phyloP scores from a whole-genome alignment of 2,888 invertebrate genomes.

The Cosmia trapezina region DNA sequence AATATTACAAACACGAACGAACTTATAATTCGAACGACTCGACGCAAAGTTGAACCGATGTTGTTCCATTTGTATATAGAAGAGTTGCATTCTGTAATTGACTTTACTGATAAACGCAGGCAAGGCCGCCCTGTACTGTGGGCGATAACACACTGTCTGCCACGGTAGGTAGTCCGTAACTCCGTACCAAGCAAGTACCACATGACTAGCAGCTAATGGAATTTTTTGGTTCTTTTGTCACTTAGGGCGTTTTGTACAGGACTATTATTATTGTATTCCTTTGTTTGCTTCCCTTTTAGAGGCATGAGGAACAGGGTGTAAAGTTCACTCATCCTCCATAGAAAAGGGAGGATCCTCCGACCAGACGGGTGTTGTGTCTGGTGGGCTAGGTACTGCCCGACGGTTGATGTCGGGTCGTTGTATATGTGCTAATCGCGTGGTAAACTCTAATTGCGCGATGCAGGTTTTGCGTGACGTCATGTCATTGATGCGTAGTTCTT shows the following conservation, averaged over 20 bases:
- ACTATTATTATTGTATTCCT: slow-evolving; percentile 22
- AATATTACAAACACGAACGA: slow-evolving; percentile 20
- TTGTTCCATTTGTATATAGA: slow-evolving; percentile 51
- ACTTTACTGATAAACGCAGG: slow-evolving; percentile 72
- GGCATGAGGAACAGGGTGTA: too few species aligned
- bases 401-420: too few species aligned
- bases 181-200: slow-evolving; percentile 9
- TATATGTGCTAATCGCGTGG: too few species aligned
- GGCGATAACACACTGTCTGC: slow-evolving; percentile 67
- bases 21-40: slow-evolving; percentile 42
- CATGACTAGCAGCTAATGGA: slow-evolving; percentile 42
- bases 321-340: too few species aligned
- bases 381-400: too few species aligned
- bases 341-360: too few species aligned
- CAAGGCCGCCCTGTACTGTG: slow-evolving; percentile 69
- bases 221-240: slow-evolving; percentile 45
- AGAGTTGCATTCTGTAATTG: slow-evolving; percentile 70
- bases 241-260: neutral
- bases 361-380: too few species aligned
- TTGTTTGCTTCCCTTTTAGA: slow-evolving; percentile 18
- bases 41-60: slow-evolving; percentile 42
- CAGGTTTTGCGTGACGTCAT: too few species aligned
- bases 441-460: too few species aligned
- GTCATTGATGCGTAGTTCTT: too few species aligned
- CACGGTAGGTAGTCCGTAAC: slow-evolving; percentile 22